Conservation (phyloP, 2,888 invertebrate species). For the Mellilla xanthometata region DNA sequence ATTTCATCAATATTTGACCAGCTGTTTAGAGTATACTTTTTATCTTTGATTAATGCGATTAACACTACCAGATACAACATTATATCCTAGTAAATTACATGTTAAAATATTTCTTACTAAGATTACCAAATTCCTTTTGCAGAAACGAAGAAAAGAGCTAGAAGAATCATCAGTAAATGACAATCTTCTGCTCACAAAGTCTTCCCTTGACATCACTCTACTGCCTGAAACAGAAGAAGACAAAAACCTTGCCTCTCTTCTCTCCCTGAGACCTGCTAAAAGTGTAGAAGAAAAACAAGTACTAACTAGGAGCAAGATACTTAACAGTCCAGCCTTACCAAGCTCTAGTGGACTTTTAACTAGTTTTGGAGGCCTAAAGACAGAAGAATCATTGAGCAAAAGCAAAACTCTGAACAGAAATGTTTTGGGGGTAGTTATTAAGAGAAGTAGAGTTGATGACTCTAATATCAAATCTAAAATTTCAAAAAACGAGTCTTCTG, state of each 20-base stretch:
- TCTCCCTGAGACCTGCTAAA: slow-evolving; percentile 85
- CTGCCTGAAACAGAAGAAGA: slow-evolving; percentile 92
- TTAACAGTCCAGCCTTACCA: slow-evolving; percentile 81
- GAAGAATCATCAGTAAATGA: slow-evolving; percentile 87
- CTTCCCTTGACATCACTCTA: slow-evolving; percentile 89
- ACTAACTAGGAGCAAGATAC: slow-evolving; percentile 71
- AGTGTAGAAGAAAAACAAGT: slow-evolving; percentile 83
- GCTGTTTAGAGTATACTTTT: too few relatives aligned
- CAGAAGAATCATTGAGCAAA: slow-evolving; percentile 76
- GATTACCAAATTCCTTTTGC: too few relatives aligned
- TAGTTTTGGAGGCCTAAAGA: slow-evolving; percentile 80
- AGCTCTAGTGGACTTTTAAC: slow-evolving; percentile 74
- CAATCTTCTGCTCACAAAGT: slow-evolving; percentile 86
- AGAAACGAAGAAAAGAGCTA: slow-evolving; percentile 88
- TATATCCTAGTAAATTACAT: too few relatives aligned
- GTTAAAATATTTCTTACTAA: too few relatives aligned
- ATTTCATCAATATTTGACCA: too few relatives aligned
- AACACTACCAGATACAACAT: too few relatives aligned
- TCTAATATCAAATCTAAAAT: not conserved
- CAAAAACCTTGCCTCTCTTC: slow-evolving; percentile 88
- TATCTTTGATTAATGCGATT: too few relatives aligned
- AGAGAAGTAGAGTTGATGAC: slow-evolving; percentile 39
- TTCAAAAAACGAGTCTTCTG: not conserved
- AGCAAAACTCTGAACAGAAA: slow-evolving; percentile 54
- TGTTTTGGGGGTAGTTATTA: slow-evolving; percentile 65